These are phyloP conservation scores for Megalops atlanticus DNA, from an alignment of 2,113 vertebrate genomes.

Conservation along the genomic window DNA sequence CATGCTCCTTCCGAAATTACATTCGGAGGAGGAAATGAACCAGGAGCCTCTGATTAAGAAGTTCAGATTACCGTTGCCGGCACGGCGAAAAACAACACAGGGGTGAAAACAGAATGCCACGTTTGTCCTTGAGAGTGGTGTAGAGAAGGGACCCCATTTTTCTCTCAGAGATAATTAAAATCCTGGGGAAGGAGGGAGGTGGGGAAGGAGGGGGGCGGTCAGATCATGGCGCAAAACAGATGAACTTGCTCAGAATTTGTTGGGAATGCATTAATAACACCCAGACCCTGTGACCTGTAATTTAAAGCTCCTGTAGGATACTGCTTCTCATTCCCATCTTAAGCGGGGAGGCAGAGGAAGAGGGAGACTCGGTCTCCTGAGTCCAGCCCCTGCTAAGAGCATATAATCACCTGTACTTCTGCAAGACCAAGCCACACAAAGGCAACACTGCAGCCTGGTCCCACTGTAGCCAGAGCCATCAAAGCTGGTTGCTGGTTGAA, in stretches of 20 bases:
- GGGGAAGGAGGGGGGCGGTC: too few relatives aligned
- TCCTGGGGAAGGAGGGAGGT: not conserved
- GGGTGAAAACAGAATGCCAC: not conserved
- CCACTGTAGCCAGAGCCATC: too few relatives aligned
- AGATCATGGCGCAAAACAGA: not conserved
- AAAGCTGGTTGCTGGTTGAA: too few relatives aligned
- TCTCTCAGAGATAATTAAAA: not conserved
- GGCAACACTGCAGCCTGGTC: too few relatives aligned
- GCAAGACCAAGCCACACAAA: too few relatives aligned
- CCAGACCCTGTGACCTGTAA: not conserved
- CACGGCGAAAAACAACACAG: not conserved
- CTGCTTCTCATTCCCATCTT: too few relatives aligned
- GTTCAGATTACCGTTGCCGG: not conserved
- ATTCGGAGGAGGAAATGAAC: not conserved
- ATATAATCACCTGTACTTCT: too few relatives aligned
- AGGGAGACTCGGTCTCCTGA: too few relatives aligned
- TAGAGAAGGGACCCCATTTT: not conserved
- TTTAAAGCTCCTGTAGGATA: too few relatives aligned
- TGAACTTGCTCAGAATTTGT: not conserved
- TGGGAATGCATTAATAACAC: not conserved
- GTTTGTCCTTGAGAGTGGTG: not conserved
- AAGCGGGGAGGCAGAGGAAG: too few relatives aligned
- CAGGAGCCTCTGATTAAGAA: not conserved
- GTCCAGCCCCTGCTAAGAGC: too few relatives aligned
- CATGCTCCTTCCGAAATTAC: not conserved